A percentile compares a stretch with the other conserved stretches of the same genome.
These are phyloP conservation scores for Gallirallus australis DNA, from an alignment of 2,797 vertebrate species.

Conservation along the genomic window DNA sequence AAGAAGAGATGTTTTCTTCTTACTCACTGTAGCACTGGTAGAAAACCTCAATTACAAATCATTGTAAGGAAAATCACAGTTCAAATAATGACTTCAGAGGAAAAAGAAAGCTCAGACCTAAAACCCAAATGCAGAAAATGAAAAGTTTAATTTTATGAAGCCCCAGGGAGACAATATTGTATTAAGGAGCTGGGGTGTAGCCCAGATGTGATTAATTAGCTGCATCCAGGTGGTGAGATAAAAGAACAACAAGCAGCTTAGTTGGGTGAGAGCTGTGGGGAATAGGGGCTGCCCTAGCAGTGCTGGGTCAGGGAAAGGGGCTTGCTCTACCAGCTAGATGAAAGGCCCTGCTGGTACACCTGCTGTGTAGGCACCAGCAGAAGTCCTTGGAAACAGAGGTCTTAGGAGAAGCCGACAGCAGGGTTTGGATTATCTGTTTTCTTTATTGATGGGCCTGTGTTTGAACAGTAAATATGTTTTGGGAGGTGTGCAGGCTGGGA, in stretches of 20 bases:
- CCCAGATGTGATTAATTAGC: slow-evolving; percentile 1
- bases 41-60: neutral
- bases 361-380: neutral
- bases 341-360: slow-evolving; percentile 5
- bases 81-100: neutral
- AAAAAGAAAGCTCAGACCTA: neutral
- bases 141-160: neutral
- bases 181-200: neutral
- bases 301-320: neutral
- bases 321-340: slow-evolving; percentile 7
- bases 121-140: neutral
- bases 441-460: neutral
- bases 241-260: slow-evolving; percentile 6
- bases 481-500: neutral
- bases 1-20: neutral
- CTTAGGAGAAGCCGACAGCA: neutral
- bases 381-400: neutral
- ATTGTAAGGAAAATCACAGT: neutral
- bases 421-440: neutral
- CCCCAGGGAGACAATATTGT: neutral
- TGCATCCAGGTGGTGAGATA: slow-evolving; percentile 21
- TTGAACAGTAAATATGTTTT: neutral
- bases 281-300: neutral
- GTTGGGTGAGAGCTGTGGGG: neutral
- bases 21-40: neutral